A percentile compares a stretch with the other conserved stretches of the same genome.
phyloP scores from a whole-genome alignment of 2,113 vertebrate species.

The Copsychus sechellarum region DNA sequence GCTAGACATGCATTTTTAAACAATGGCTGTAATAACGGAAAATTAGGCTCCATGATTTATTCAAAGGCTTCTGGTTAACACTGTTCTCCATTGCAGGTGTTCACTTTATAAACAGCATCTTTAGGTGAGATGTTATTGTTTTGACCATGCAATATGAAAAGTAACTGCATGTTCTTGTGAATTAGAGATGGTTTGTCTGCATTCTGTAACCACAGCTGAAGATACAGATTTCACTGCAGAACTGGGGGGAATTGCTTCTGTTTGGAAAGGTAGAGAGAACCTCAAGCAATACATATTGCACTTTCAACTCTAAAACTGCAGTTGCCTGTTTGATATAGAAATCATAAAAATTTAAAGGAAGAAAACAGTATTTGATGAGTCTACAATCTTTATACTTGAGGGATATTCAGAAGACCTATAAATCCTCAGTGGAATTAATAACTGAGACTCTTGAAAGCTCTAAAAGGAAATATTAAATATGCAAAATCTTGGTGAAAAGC shows the following conservation, averaged over 20 bases:
- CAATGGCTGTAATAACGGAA: slow-evolving; percentile 77
- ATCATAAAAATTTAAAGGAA: slow-evolving; percentile 56
- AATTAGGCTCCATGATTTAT: slow-evolving; percentile 81
- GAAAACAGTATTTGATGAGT: slow-evolving; percentile 73
- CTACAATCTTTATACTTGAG: slow-evolving; percentile 72
- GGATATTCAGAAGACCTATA: slow-evolving; percentile 69
- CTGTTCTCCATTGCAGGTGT: slow-evolving; percentile 53
- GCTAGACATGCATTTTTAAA: slow-evolving; percentile 80
- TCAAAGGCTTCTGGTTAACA: slow-evolving; percentile 77
- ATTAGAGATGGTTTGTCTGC: background rate
- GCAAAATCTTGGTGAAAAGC: slow-evolving; percentile 79
- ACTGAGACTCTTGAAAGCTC: slow-evolving; percentile 75
- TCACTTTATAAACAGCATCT: slow-evolving; percentile 69
- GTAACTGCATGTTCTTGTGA: background rate
- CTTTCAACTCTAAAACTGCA: slow-evolving; percentile 20
- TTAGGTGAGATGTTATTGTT: slow-evolving; percentile 43
- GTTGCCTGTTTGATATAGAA: slow-evolving; percentile 43
- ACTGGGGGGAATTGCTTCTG: background rate
- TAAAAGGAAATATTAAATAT: slow-evolving; percentile 78
- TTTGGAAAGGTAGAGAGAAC: background rate
- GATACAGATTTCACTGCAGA: background rate
- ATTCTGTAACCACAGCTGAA: background rate
- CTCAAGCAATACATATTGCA: background rate
- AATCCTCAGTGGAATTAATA: slow-evolving; percentile 74
- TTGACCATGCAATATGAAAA: background rate